Percentiles rank a stretch among this genome's conserved stretches.
Conservation (phyloP, 2,797 vertebrate genomes). For the Channa striata region DNA sequence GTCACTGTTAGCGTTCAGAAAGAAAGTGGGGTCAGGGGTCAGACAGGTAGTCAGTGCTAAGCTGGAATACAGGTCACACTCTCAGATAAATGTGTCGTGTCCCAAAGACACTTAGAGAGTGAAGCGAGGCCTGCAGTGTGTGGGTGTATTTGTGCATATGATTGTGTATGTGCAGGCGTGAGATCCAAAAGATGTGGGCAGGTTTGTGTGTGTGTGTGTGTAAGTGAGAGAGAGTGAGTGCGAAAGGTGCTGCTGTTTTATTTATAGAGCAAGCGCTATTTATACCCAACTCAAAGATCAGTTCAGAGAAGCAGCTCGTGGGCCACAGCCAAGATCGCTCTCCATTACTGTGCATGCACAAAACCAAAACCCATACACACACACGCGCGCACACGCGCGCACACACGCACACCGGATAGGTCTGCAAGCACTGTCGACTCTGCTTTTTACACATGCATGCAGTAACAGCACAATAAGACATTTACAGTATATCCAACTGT, state of each 20-base stretch:
- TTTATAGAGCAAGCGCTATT: slow-evolving; percentile 83
- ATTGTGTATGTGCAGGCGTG: slow-evolving; percentile 52
- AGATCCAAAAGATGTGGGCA: slow-evolving; percentile 37
- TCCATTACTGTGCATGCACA: slow-evolving; percentile 70
- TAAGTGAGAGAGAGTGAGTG: slow-evolving; percentile 55
- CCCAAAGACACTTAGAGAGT: slow-evolving; percentile 54
- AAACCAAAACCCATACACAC: slow-evolving; percentile 34
- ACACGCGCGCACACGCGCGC: slow-evolving; percentile 21
- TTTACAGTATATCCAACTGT: slow-evolving; percentile 57
- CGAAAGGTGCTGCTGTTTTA: slow-evolving; percentile 82
- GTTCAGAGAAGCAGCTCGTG: slow-evolving; percentile 80
- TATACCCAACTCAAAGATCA: slow-evolving; percentile 84
- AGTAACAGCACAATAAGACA: slow-evolving; percentile 54
- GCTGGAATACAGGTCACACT: slow-evolving; percentile 29
- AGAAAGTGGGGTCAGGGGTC: slow-evolving; percentile 49
- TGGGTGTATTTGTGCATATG: slow-evolving; percentile 35
- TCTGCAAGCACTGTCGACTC: slow-evolving; percentile 35
- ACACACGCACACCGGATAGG: slow-evolving; percentile 22
- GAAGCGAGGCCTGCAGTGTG: slow-evolving; percentile 19
- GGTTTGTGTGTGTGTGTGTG: slow-evolving; percentile 22
- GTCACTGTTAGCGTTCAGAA: slow-evolving; percentile 20
- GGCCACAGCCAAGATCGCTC: slow-evolving; percentile 78
- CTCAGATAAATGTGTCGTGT: slow-evolving; percentile 55
- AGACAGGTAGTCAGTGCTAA: slow-evolving; percentile 39
- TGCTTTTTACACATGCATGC: slow-evolving; percentile 56